Percentiles rank a stretch among this genome's conserved stretches.
Conservation (phyloP, 2,797 vertebrate species). For the Zalophus californianus region DNA sequence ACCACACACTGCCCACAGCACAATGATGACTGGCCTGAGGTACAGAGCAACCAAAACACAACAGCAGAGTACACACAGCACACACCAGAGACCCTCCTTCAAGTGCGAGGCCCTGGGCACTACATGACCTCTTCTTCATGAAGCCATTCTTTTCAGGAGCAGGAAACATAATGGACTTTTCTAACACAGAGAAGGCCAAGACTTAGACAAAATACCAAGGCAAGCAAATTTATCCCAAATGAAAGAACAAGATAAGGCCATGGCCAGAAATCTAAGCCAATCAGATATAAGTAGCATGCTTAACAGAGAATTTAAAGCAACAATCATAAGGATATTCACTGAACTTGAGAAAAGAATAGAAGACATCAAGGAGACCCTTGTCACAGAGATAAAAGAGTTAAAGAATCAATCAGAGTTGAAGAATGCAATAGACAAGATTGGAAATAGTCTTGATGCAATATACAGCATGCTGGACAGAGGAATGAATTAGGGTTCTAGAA, state of each 20-base stretch:
- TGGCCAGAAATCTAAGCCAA: not conserved
- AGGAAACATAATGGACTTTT: not conserved
- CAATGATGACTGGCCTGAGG: not conserved
- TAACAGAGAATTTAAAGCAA: not conserved
- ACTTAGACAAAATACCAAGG: not conserved
- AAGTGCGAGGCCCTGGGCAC: not conserved
- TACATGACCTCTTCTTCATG: not conserved
- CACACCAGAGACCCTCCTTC: not conserved
- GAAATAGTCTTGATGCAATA: not conserved
- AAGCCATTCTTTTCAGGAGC: not conserved
- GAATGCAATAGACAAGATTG: not conserved
- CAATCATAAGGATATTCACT: not conserved
- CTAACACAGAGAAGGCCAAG: not conserved
- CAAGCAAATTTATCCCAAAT: not conserved
- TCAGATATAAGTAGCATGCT: not conserved
- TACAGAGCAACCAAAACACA: not conserved
- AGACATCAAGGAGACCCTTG: not conserved
- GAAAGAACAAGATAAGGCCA: not conserved
- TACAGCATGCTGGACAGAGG: not conserved
- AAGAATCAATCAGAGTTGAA: not conserved
- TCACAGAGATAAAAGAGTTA: not conserved
- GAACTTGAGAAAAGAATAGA: not conserved
- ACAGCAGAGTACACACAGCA: not conserved
- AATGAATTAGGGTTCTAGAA: not conserved
- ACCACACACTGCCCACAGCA: not conserved